Percentiles rank a stretch among this genome's conserved stretches.
phyloP scores from a whole-genome alignment of 2,113 vertebrate species.

The Taxidea taxus region DNA sequence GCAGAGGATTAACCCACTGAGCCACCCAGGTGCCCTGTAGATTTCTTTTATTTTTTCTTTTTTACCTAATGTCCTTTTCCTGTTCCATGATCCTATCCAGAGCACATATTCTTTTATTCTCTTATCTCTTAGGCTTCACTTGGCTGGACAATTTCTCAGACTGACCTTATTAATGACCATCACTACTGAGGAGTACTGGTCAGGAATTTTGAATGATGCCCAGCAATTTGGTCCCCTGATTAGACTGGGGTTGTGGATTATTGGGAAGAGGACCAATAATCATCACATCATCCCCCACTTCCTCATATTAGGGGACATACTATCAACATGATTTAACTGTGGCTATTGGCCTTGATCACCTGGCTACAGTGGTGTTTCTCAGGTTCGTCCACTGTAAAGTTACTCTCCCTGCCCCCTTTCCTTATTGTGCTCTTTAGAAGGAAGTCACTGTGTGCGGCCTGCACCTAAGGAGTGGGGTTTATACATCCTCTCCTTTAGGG shows the following conservation, averaged over 20 bases:
- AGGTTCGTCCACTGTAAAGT: background rate
- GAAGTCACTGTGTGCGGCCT: background rate
- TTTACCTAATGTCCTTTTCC: background rate
- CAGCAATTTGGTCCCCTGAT: background rate
- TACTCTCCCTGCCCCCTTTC: background rate
- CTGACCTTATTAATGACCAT: background rate
- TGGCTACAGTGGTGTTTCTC: background rate
- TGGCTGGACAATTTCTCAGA: background rate
- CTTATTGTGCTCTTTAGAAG: background rate
- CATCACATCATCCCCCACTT: background rate
- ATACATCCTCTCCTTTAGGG: background rate
- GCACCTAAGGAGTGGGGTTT: background rate
- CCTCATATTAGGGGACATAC: background rate
- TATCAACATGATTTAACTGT: background rate
- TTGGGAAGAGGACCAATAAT: background rate
- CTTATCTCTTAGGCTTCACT: background rate
- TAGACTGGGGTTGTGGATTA: background rate
- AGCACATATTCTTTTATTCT: background rate
- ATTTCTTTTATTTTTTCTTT: background rate
- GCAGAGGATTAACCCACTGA: too few relatives aligned
- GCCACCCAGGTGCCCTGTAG: too few relatives aligned
- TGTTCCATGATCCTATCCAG: background rate
- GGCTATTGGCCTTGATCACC: background rate
- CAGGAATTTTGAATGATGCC: background rate
- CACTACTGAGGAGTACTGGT: background rate